Base-by-base conservation (phyloP, 2,797 vertebrate genomes). In the Sphenodon punctatus region DNA sequence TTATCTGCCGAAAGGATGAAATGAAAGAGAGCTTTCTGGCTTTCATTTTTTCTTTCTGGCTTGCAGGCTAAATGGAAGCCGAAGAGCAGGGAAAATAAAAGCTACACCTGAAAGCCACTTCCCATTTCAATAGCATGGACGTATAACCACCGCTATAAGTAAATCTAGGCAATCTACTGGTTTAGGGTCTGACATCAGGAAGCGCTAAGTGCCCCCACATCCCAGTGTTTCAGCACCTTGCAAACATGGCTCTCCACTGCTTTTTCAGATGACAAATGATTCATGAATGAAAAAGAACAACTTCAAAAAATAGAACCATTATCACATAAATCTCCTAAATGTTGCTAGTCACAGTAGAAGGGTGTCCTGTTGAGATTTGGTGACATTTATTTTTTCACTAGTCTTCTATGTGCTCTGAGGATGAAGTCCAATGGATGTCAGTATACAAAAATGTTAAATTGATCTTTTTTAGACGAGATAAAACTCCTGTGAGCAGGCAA, bases 1-100 rank as follows among this genome's bases (percentile, higher is more conserved):
- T 83, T 48, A 88, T 59, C 61, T 67, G 49, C 75, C 78, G 66
- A 88, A 91, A 68, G 77, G 79, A 89, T 65, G 86, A 82, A 87
- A 70, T n/a, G n/a, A n/a, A n/a, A n/a, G 22, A 87, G 76, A 89
- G 87, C 42, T n/a, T n/a, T n/a, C n/a, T n/a, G n/a, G n/a, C n/a
- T n/a, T n/a, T n/a, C n/a, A n/a, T n/a, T n/a, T n/a, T n/a, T n/a
- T n/a, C n/a, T n/a, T n/a, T n/a, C 48, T 82, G 75, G 60, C 34
- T 89, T 76, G 49, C 8, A 67, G 69, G 72, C 82, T 59, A 78
- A 89, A 67, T 13, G 56, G 79, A 65, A n/a, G 7, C 16, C 8
- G 58, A 58, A 36, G 58, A n/a, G 19, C 39, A 46, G 27, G 7
- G 30, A 76, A 86, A 86, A 41, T 25, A 71, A 78, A 71, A 73